Evolutionary conservation across 2,797 vertebrate genomes (phyloP), one percentile per base, ranked within the genome.

Genomic region (Betta splendens): DNA sequence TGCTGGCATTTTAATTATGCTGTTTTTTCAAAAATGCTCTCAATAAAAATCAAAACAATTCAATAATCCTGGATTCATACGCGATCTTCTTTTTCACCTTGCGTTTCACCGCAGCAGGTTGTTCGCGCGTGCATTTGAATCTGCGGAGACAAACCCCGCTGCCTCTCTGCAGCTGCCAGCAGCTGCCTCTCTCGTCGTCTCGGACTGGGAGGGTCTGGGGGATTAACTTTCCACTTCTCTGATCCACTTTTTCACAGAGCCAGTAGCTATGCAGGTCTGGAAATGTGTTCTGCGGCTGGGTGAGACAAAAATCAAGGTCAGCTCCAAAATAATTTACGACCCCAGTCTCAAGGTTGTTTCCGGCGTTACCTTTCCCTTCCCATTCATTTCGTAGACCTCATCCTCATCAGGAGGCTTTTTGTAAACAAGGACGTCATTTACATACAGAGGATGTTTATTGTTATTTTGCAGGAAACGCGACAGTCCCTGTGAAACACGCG

Each of bases 241-340:
- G 87, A 88, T 91, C 80, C 86, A 87, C 86, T 88, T 87, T 87
- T 85, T 75, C 79, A 80, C 72, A 58, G 72, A 85, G 75, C 79
- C 80, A 79, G 77, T 79, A 73, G 79, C 84, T 71, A 50, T 66
- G 71, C 72, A 61, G 72, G 65, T 80, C 84, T 84, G 77, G 71
- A 81, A 85, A 84, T 75, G 64, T 80, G 81, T 84, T 77, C 57
- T 68, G 72, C 79, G 77, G 66, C 72, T 80, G 60, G 42, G 40
- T 71, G 76, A 76, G 79, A 84, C 67, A 72, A 72, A 82, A 87
- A 85, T 81, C 75, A 79, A 77, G 85, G 75, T 66, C 81, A 81
- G 23, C 69, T 82, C 42, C 51, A 51, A 78, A 77, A 82, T 83
- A 72, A 84, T 79, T 68, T 68, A 79, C 58, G 62, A 72, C 54